Conservation (phyloP, 2,113 vertebrate genomes). For the Heteronetta atricapilla region DNA sequence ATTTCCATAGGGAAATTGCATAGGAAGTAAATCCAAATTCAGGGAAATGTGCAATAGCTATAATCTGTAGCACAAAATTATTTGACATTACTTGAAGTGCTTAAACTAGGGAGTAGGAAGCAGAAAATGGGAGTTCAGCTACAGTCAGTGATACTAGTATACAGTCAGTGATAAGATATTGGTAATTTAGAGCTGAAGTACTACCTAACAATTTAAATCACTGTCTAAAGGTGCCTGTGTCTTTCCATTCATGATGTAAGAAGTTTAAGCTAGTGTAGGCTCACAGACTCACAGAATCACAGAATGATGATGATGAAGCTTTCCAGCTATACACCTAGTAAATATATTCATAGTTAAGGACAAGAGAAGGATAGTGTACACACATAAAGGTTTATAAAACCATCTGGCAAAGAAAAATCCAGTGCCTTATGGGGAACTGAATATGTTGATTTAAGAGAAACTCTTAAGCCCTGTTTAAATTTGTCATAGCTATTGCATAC, state of each 20-base stretch:
- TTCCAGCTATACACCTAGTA: not conserved
- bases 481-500: not conserved
- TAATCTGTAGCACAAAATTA: not conserved
- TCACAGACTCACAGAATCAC: too few relatives aligned
- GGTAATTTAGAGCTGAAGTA: not conserved
- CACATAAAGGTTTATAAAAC: not conserved
- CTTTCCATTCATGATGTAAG: not conserved
- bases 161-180: not conserved
- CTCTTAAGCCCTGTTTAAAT: not conserved
- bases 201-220: not conserved
- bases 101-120: not conserved
- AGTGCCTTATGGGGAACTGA: not conserved
- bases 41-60: fast-evolving
- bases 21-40: not conserved
- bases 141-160: not conserved
- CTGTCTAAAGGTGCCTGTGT: not conserved
- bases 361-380: not conserved
- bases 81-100: not conserved
- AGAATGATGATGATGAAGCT: not conserved
- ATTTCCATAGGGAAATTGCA: not conserved
- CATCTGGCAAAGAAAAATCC: not conserved
- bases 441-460: not conserved
- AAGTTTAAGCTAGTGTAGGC: not conserved
- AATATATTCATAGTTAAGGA: too few relatives aligned
- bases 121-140: not conserved